Base-by-base conservation (phyloP, 1,140 invertebrate genomes). In the Ceratosolen fusciceps region DNA sequence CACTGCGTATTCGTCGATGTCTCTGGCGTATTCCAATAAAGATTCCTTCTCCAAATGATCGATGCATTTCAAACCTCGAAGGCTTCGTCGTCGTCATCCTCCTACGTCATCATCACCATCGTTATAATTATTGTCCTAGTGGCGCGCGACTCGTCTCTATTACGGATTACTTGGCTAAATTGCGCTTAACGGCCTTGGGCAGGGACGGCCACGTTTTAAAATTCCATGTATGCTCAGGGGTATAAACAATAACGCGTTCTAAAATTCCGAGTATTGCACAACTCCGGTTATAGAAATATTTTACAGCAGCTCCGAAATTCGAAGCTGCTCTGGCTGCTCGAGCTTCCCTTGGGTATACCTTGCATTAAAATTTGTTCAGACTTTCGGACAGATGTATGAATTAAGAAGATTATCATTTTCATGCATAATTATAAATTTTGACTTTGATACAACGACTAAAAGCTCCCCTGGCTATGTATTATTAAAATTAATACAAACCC, bases 341-440 rank as follows among this genome's bases (percentile, higher is more conserved):
- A 65, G 31, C 60, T 65, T 65, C 60, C 34, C 31, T 65, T n/a
- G 60, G 19, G 19, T 5, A 19, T 65, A 10, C 19, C 60, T 65
- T 65, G 5, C 21, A 65, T 65, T 65, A 37, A 65, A 60, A 65
- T 65, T 65, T 65, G 60, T 37, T 65, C 60, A 37, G 34, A 37
- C 31, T 65, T n/a, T n/a, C n/a, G n/a, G n/a, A n/a, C n/a, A n/a
- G n/a, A n/a, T n/a, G 31, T 21, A 65, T 37, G 60, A 37, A 60
- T 60, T 60, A 60, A 37, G 19, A 34, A 65, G 31, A 65, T 65
- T 65, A 65, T 37, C 14, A 37, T 65, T 37, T 37, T 65, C 2
- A 21, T 65, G n/a, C 12, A 2, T 65, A 65, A 12, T 65, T 65
- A 3, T 37, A 65, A 37, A 65, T 37, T 65, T 37, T 37, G 14